phyloP scores from a whole-genome alignment of 2,797 vertebrate species.

The Acrossocheilus fasciatus region DNA sequence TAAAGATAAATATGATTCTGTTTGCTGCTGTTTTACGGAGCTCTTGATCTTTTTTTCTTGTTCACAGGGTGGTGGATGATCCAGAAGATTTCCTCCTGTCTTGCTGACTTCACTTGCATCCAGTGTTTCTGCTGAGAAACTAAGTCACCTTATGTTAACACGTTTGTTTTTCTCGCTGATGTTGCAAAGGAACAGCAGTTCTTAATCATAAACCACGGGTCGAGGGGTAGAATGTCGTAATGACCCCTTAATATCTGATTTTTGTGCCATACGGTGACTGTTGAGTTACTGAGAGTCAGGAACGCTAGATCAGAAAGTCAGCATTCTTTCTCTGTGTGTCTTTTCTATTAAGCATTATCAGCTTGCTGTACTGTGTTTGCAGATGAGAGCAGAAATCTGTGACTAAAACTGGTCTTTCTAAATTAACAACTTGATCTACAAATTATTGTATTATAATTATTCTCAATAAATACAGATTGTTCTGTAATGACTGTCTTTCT shows the following conservation, averaged over 20 bases:
- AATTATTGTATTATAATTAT: neutral
- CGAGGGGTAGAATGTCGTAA: conserved; percentile 7
- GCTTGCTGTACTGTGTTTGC: neutral
- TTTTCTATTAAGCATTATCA: neutral
- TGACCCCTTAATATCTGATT: conserved; percentile 22
- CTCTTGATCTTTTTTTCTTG: neutral
- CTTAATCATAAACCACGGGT: neutral
- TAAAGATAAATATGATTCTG: neutral
- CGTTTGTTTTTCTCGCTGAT: neutral
- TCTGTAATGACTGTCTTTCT: neutral
- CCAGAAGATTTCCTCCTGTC: conserved; percentile 43
- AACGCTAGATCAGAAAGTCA: neutral
- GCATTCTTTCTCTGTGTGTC: neutral
- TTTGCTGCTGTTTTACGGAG: neutral
- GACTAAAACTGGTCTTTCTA: neutral
- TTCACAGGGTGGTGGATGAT: neutral
- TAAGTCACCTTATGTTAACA: neutral
- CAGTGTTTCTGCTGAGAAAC: conserved; percentile 50
- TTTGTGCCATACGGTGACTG: conserved; percentile 28
- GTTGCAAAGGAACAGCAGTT: neutral
- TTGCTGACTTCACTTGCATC: conserved; percentile 49
- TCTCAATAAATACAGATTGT: neutral
- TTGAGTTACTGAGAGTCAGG: neutral
- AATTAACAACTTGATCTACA: neutral
- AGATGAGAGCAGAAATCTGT: neutral